phyloP scores from a whole-genome alignment of 2,113 vertebrate species.

The Embiotoca jacksoni region DNA sequence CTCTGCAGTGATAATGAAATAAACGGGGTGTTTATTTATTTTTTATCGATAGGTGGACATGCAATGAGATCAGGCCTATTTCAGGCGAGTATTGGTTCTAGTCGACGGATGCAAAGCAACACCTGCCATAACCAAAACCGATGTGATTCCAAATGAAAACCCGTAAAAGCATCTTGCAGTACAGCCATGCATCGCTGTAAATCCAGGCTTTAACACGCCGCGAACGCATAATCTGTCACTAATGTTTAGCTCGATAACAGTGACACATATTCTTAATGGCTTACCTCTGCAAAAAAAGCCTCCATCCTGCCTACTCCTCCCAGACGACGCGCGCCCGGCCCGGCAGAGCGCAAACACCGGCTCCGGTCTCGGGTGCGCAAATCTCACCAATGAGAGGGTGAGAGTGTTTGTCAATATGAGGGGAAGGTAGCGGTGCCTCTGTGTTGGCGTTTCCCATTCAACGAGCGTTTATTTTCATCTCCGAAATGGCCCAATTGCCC shows the following conservation, averaged over 20 bases:
- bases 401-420: slow-evolving; percentile 34
- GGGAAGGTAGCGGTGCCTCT: slow-evolving; percentile 44
- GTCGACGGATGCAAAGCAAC: slow-evolving; percentile 39
- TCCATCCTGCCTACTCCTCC: slow-evolving; percentile 82
- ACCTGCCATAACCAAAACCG: slow-evolving; percentile 56
- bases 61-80: slow-evolving; percentile 7
- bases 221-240: neutral
- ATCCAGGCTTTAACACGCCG: neutral
- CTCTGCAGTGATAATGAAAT: slow-evolving; percentile 56
- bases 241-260: slow-evolving; percentile 1
- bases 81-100: neutral
- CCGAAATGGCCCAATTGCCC: slow-evolving; percentile 16
- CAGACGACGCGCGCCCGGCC: slow-evolving; percentile 68
- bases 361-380: slow-evolving; percentile 56
- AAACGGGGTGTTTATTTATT: neutral
- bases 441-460: slow-evolving; percentile 79
- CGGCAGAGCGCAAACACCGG: slow-evolving; percentile 67
- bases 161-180: slow-evolving; percentile 1
- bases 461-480: slow-evolving; percentile 39
- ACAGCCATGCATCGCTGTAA: neutral
- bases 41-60: neutral
- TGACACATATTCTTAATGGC: slow-evolving; percentile 46
- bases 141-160: slow-evolving; percentile 6
- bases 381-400: slow-evolving; percentile 48
- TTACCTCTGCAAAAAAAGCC: slow-evolving; percentile 84